Conservation (phyloP, 92 coral and sea anemone genomes). For the Siderastrea siderea region DNA sequence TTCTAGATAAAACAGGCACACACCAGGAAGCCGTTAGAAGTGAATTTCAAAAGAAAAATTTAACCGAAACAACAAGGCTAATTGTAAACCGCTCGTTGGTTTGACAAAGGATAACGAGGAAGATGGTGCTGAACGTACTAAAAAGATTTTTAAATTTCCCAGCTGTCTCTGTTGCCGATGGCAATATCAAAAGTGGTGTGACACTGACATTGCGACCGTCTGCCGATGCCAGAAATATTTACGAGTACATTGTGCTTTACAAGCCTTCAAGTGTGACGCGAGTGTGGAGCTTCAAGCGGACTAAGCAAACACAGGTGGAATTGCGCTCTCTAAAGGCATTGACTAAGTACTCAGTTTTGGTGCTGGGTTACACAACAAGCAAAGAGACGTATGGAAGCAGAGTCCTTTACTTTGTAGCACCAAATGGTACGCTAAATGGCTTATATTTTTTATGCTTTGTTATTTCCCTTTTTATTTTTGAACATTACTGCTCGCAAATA, state of each 20-base stretch:
- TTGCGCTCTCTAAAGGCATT: background rate
- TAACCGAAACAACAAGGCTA: no score
- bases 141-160: background rate
- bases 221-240: background rate
- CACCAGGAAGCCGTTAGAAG: no score
- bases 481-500: background rate
- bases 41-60: no score
- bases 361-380: constrained; percentile 11
- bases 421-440: constrained; percentile 4
- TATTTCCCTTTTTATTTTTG: no score
- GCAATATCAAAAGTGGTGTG: constrained; percentile 1
- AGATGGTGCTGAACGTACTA: no score
- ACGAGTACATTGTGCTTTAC: constrained; percentile 25
- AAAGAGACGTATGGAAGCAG: constrained; percentile 9
- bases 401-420: background rate
- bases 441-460: background rate
- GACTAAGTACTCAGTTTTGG: background rate
- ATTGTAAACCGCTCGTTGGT: no score
- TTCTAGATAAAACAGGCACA: no score
- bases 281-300: constrained; percentile 3
- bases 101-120: no score
- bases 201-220: background rate
- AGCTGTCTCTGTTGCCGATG: background rate
- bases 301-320: background rate
- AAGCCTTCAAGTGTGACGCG: background rate